Percentiles rank a stretch among this genome's conserved stretches.
These are phyloP conservation scores for Steinernema carpocapsae DNA, from an alignment of 2,888 invertebrate genomes.

Conservation along the genomic window DNA sequence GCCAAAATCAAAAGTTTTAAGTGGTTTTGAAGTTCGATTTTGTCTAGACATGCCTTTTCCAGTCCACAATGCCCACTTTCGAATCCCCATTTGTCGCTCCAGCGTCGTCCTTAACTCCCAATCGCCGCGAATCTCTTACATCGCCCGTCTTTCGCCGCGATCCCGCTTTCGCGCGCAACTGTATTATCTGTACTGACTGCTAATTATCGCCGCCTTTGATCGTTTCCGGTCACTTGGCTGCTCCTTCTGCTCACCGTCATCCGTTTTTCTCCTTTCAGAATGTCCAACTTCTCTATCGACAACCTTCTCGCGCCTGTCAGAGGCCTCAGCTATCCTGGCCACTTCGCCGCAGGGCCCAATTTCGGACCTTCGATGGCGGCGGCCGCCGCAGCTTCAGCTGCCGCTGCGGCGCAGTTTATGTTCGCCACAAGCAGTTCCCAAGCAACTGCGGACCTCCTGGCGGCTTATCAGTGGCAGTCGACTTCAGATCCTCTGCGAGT, in stretches of 20 bases:
- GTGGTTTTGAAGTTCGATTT: too few species aligned
- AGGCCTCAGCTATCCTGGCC: neutral
- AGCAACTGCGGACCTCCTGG: slow-evolving; percentile 10
- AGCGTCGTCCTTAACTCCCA: too few species aligned
- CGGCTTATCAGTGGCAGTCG: slow-evolving; percentile 23
- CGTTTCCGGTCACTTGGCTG: slow-evolving; percentile 31
- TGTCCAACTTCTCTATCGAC: slow-evolving; percentile 31
- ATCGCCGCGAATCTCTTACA: neutral
- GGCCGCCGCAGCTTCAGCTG: neutral
- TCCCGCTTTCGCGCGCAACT: slow-evolving; percentile 2
- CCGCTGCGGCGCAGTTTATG: slow-evolving; percentile 20
- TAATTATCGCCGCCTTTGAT: slow-evolving; percentile 31
- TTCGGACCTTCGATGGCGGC: slow-evolving; percentile 17
- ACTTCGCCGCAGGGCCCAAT: neutral
- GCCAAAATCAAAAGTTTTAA: too few species aligned
- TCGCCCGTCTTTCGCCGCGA: neutral
- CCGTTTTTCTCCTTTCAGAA: neutral
- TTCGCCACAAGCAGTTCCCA: neutral
- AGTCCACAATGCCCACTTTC: too few species aligned
- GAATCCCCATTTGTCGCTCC: too few species aligned
- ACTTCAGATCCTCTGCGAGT: slow-evolving; percentile 12
- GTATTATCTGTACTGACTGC: slow-evolving; percentile 22
- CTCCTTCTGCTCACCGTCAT: slow-evolving; percentile 19
- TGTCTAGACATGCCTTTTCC: too few species aligned
- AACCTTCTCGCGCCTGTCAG: slow-evolving; percentile 11